Percentiles rank a stretch among this genome's conserved stretches.
Evolutionary conservation across 2,888 invertebrate species (phyloP).

Genomic region (Spilosoma lubricipeda): DNA sequence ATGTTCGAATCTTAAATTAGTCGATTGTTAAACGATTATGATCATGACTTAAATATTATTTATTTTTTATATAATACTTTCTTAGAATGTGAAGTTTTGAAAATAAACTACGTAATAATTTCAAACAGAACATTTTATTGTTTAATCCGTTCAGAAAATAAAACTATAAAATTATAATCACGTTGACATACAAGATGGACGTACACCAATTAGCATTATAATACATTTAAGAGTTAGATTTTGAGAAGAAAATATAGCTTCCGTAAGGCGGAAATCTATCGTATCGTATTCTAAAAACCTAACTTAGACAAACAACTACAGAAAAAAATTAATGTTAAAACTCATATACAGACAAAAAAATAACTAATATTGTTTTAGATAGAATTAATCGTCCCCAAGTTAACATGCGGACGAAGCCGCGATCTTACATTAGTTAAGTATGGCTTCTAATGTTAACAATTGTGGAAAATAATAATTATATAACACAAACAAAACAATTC

Average conservation of each 20-base stretch:
- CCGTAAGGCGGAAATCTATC: conserved; percentile 73
- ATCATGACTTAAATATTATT: neutral
- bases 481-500: conserved; percentile 86
- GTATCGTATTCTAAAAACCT: conserved; percentile 73
- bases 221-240: conserved; percentile 80
- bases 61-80: neutral
- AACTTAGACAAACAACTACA: conserved; percentile 83
- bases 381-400: conserved; percentile 68
- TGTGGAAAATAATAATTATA: conserved; percentile 80
- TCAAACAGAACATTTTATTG: conserved; percentile 87
- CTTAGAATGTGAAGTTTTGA: conserved; percentile 13
- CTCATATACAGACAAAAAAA: conserved; percentile 85
- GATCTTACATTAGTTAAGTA: conserved; percentile 63
- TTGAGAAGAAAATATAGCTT: conserved; percentile 61
- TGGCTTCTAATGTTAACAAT: conserved; percentile 62
- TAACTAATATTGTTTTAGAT: conserved; percentile 74
- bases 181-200: conserved; percentile 86
- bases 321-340: conserved; percentile 65
- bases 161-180: conserved; percentile 78
- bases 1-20: neutral
- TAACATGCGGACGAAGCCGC: conserved; percentile 61
- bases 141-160: conserved; percentile 85
- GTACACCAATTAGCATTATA: conserved; percentile 84
- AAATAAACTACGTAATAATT: conserved; percentile 76
- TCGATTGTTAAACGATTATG: neutral